These are phyloP conservation scores for Ips nitidus DNA, from an alignment of 1,140 invertebrate genomes.

Conservation along the genomic window DNA sequence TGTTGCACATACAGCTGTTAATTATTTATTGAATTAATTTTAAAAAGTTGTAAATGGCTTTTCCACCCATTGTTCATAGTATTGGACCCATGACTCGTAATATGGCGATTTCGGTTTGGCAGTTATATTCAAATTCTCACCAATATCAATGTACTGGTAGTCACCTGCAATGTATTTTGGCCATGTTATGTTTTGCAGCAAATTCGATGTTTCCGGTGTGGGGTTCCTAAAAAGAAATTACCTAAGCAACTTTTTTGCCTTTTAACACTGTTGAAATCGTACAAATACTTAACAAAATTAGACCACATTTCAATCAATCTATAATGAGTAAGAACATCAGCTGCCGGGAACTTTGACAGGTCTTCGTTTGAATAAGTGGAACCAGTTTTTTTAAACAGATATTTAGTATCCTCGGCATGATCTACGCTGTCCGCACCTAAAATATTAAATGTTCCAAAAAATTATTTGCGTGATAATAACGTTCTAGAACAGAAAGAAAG, in stretches of 20 bases:
- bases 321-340: slow-evolving; percentile 9
- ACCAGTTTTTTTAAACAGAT: slow-evolving; percentile 9
- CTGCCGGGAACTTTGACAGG: slow-evolving; percentile 15
- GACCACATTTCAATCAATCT: slow-evolving; percentile 18
- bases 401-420: slow-evolving; percentile 21
- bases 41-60: slow-evolving; percentile 1
- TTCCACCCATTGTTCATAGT: not conserved
- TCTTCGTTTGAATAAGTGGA: slow-evolving; percentile 11
- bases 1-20: too few relatives aligned
- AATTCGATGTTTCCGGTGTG: slow-evolving; percentile 14
- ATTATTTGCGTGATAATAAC: not conserved
- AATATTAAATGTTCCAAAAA: not conserved
- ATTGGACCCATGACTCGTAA: slow-evolving; percentile 2
- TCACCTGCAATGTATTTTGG: slow-evolving; percentile 5
- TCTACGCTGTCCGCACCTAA: slow-evolving; percentile 19
- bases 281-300: slow-evolving; percentile 25
- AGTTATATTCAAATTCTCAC: slow-evolving; percentile 8
- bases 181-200: slow-evolving; percentile 26
- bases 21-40: too few relatives aligned
- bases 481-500: not conserved
- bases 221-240: slow-evolving; percentile 18
- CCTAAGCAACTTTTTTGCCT: not conserved
- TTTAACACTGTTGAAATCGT: not conserved
- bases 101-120: slow-evolving; percentile 7
- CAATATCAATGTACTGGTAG: slow-evolving; percentile 20